Base-by-base conservation (phyloP, 2,113 vertebrate species). In the Phaethornis superciliosus region DNA sequence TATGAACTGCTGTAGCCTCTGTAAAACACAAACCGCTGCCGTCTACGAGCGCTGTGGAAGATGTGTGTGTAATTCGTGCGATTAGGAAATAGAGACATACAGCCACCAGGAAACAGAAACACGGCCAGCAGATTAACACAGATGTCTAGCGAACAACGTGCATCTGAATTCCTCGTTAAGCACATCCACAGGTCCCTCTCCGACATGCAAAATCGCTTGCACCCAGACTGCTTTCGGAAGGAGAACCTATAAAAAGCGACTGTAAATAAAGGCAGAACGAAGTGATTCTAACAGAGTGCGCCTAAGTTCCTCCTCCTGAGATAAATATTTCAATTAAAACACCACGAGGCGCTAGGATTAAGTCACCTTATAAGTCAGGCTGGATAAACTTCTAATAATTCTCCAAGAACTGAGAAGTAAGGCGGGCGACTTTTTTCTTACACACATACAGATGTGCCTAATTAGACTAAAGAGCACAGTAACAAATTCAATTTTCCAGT, bases 261-360 rank as follows among this genome's bases (percentile, higher is more conserved):
- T 11, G 13, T 28, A 81, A 85, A 51, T 68, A 68, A 88, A 77
- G 27, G 12, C 69, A 28, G 37, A 77, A 67, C 1, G 59, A 88
- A 82, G 23, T 4, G 5, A 24, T 44, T 77, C 1, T 4, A 76
- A 37, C 9, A 47, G 56, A 70, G 9, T 10, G 30, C 5, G 4
- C 14, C 58, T 62, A 2, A 15, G 71, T 17, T 64, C 79, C 40
- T 81, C 58, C 56, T 83, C 76, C 33, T 60, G 0, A 0, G 44
- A 18, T 26, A 63, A 79, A 58, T 75, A 82, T 70, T 94, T 91
- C 85, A 89, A 94, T 92, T 90, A 63, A 85, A 46, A 58, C 17
- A 47, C 46, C 70, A 32, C 6, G 16, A 64, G 63, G 49, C 9
- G 7, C 65, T 52, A 32, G 35, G 59, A 44, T 74, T 65, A 68